phyloP scores from a whole-genome alignment of 2,888 invertebrate genomes.

The Byasa hedistus region DNA sequence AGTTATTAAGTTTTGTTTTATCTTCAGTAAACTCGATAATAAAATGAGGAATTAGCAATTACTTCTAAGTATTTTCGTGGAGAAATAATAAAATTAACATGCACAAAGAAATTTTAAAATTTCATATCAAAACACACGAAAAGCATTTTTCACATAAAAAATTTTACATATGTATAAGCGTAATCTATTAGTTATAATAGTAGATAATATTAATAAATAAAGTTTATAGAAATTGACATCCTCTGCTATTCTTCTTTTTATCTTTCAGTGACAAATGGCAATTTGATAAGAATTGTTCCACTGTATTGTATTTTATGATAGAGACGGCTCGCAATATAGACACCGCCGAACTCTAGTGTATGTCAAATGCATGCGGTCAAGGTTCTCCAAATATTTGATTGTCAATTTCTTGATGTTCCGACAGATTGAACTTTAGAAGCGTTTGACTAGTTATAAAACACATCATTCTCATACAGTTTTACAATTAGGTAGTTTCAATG shows the following conservation, averaged over 20 bases:
- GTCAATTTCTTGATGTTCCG: not conserved
- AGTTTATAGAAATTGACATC: too few species aligned
- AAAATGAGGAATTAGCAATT: too few species aligned
- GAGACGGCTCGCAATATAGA: not conserved
- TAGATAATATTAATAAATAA: too few species aligned
- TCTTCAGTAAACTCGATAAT: not conserved
- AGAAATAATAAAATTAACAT: too few species aligned
- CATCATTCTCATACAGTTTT: not conserved
- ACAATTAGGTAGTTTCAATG: not conserved
- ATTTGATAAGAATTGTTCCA: not conserved
- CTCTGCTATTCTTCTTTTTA: not conserved
- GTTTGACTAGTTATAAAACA: not conserved
- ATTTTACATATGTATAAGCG: too few species aligned
- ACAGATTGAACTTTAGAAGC: not conserved
- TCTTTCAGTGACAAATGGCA: not conserved
- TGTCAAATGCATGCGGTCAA: slow-evolving; percentile 15
- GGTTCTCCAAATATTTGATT: slow-evolving; percentile 6
- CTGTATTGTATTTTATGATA: not conserved
- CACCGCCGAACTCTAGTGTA: not conserved
- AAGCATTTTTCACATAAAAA: too few species aligned
- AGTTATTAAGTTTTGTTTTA: not conserved
- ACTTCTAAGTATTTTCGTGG: too few species aligned
- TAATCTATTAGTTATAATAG: too few species aligned
- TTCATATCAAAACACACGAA: too few species aligned
- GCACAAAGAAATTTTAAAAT: too few species aligned